Conservation (phyloP, 2,113 vertebrate genomes). For the Caloenas nicobarica region DNA sequence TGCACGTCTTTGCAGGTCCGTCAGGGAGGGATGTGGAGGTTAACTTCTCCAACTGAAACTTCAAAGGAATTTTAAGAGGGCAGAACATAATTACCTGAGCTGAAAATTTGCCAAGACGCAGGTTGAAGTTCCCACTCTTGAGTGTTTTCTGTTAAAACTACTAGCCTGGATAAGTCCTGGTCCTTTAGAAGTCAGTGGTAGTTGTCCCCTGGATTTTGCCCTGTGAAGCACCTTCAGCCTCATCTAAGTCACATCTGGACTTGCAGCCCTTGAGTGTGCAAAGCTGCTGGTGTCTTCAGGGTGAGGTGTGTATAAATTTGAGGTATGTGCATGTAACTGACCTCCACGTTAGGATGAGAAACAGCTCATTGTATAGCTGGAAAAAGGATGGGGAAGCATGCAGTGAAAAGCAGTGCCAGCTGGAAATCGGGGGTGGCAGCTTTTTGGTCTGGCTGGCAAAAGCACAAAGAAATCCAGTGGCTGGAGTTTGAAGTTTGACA, state of each 20-base stretch:
- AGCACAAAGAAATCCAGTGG: background rate
- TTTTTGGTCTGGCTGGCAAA: background rate
- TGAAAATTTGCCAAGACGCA: background rate
- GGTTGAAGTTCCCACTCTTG: background rate
- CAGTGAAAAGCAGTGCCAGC: background rate
- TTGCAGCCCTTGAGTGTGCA: background rate
- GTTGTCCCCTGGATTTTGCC: background rate
- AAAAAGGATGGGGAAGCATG: background rate
- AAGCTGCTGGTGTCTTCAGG: background rate
- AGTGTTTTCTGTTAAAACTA: background rate
- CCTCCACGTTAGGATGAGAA: background rate
- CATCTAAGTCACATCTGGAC: background rate
- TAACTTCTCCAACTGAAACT: background rate
- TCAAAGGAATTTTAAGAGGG: conserved; percentile 5
- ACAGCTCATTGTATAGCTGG: background rate
- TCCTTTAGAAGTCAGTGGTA: background rate
- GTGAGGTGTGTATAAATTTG: background rate
- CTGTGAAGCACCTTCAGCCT: background rate
- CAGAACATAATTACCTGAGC: background rate
- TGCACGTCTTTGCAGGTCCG: background rate
- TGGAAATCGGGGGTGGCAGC: background rate
- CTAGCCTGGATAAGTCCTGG: background rate
- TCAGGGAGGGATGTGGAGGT: background rate
- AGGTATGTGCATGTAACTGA: background rate
- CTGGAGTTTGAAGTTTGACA: background rate